These are phyloP conservation scores for Homarus gammarus DNA, from an alignment of 2,888 invertebrate species.

Conservation along the genomic window DNA sequence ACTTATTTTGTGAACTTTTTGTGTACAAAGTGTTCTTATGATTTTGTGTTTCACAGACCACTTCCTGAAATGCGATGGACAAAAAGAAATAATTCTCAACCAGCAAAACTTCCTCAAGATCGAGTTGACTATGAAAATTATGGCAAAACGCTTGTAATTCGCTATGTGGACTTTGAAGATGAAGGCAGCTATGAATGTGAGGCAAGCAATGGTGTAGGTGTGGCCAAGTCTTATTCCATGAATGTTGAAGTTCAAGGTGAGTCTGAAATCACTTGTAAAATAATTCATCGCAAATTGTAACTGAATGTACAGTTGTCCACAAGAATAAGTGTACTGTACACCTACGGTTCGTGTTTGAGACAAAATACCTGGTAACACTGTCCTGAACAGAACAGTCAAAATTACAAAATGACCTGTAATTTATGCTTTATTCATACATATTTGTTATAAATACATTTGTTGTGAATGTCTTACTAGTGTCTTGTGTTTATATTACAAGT, in stretches of 20 bases:
- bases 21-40: not conserved
- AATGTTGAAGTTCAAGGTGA: constrained; percentile 82
- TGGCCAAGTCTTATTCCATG: constrained; percentile 91
- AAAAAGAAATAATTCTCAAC: constrained; percentile 87
- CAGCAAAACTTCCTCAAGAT: constrained; percentile 81
- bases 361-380: too few relatives aligned
- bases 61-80: constrained; percentile 96
- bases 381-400: too few relatives aligned
- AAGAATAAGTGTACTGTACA: too few relatives aligned
- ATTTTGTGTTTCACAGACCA: constrained; percentile 83
- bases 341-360: too few relatives aligned
- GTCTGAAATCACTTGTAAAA: too few relatives aligned
- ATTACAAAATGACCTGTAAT: too few relatives aligned
- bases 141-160: constrained; percentile 94
- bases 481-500: too few relatives aligned
- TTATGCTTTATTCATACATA: too few relatives aligned
- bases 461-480: too few relatives aligned
- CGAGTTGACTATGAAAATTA: constrained; percentile 86
- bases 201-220: constrained; percentile 93
- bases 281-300: too few relatives aligned
- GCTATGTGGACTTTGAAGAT: constrained; percentile 92
- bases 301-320: too few relatives aligned
- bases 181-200: constrained; percentile 96
- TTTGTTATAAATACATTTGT: too few relatives aligned
- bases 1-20: not conserved